phyloP scores from a whole-genome alignment of 2,113 vertebrate genomes.

The Stomatorhinus ivindoensis region DNA sequence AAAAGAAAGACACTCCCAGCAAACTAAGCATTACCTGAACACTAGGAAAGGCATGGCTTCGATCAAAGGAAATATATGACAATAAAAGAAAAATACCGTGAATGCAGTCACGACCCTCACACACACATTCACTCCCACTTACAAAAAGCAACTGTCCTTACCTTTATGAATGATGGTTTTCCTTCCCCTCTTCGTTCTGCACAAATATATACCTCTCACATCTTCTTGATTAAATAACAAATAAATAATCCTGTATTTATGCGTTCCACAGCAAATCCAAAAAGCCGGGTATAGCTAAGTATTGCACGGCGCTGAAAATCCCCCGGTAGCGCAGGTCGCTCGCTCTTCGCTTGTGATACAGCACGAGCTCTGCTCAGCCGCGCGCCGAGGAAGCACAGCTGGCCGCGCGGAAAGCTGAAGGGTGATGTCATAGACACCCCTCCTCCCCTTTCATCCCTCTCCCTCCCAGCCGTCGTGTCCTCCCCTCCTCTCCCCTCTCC shows the following conservation, averaged over 20 bases:
- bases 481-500: not conserved
- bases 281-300: constrained; percentile 27
- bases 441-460: not conserved
- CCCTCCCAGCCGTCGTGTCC: not conserved
- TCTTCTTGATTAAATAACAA: constrained; percentile 49
- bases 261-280: constrained; percentile 52
- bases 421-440: constrained; percentile 60
- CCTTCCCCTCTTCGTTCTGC: constrained; percentile 36
- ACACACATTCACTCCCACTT: not conserved
- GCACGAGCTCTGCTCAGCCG: constrained; percentile 55
- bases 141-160: constrained; percentile 35
- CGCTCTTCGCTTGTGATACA: constrained; percentile 44
- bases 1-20: not conserved
- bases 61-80: constrained; percentile 13
- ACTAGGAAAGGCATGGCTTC: not conserved
- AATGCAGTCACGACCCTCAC: not conserved
- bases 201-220: constrained; percentile 46
- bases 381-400: constrained; percentile 53
- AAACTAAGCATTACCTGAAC: constrained; percentile 2
- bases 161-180: constrained; percentile 47
- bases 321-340: constrained; percentile 51
- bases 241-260: constrained; percentile 51
- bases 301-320: constrained; percentile 39
- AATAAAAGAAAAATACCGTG: not conserved
- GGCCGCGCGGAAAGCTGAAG: constrained; percentile 48